Conservation (phyloP, 2,888 invertebrate species). For the Caenorhabditis sp. region DNA sequence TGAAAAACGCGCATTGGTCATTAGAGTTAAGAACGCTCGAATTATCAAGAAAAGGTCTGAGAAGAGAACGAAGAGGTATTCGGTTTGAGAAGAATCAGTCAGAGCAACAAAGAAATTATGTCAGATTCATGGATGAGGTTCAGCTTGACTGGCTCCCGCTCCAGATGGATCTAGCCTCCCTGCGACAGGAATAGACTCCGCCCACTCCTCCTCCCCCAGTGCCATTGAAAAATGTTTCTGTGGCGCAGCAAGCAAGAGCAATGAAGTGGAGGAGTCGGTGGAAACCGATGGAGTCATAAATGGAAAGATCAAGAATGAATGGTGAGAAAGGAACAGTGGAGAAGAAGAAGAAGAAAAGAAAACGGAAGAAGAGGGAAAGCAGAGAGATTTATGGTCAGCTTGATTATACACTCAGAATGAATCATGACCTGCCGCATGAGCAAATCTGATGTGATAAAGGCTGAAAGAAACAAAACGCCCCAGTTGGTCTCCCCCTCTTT, state of each 20-base stretch:
- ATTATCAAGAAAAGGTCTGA: conserved; percentile 45
- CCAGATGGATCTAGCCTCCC: too few species aligned
- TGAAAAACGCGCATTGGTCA: conserved; percentile 19
- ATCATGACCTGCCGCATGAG: conserved; percentile 55
- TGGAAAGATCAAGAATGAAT: not conserved
- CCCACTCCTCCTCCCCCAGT: not conserved
- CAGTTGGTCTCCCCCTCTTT: conserved; percentile 44
- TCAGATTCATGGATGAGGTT: not conserved
- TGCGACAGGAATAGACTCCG: conserved; percentile 21
- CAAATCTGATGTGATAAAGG: conserved; percentile 55
- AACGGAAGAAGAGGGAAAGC: conserved; percentile 1
- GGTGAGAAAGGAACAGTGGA: conserved; percentile 9
- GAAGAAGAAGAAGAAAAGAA: not conserved
- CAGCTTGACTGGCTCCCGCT: conserved; percentile 36
- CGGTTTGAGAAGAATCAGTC: conserved; percentile 40
- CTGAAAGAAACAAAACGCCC: conserved; percentile 34
- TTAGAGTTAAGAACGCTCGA: conserved; percentile 48
- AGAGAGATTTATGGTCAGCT: conserved; percentile 35
- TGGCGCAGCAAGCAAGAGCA: not conserved
- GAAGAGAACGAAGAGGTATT: too few species aligned
- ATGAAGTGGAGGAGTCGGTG: not conserved
- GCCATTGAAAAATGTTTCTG: conserved; percentile 44
- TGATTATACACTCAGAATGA: conserved; percentile 37
- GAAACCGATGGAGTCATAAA: too few species aligned
- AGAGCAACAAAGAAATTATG: conserved; percentile 30